These are phyloP conservation scores for Malacosoma neustria DNA, from an alignment of 2,888 invertebrate genomes.

Conservation along the genomic window DNA sequence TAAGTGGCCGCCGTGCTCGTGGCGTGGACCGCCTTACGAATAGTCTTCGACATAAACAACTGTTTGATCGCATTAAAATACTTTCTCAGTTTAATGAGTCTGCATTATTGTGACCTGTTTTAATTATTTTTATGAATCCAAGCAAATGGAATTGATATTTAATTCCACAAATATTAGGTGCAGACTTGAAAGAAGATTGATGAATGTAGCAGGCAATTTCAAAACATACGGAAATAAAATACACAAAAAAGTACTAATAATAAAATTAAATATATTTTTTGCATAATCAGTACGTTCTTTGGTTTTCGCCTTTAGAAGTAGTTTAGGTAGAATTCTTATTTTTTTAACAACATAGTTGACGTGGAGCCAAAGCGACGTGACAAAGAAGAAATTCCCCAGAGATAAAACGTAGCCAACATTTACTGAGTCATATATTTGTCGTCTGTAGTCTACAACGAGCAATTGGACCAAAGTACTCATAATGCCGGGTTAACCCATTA, in stretches of 20 bases:
- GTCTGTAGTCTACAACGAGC: slow-evolving; percentile 13
- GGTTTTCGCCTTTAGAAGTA: slow-evolving; percentile 17
- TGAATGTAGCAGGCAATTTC: too few relatives aligned
- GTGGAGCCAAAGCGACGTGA: slow-evolving; percentile 37
- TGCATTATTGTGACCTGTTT: neutral
- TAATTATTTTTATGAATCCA: too few relatives aligned
- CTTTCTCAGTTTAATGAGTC: neutral
- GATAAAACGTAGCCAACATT: slow-evolving; percentile 28
- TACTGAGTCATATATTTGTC: slow-evolving; percentile 33
- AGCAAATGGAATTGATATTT: too few relatives aligned
- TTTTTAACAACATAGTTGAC: slow-evolving; percentile 32
- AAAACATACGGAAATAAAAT: too few relatives aligned
- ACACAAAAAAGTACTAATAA: too few relatives aligned
- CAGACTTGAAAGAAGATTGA: too few relatives aligned
- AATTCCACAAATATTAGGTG: too few relatives aligned
- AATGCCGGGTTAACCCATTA: slow-evolving; percentile 7
- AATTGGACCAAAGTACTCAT: slow-evolving; percentile 7
- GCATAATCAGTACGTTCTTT: too few relatives aligned
- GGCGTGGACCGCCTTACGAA: neutral
- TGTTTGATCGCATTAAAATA: neutral
- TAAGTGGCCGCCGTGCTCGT: neutral
- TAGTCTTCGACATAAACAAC: neutral
- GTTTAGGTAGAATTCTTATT: slow-evolving; percentile 17
- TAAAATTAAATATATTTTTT: too few relatives aligned
- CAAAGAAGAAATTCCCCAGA: slow-evolving; percentile 41